Percentiles rank a stretch among this genome's conserved stretches.
These are phyloP conservation scores for Stegostoma tigrinum DNA, from an alignment of 2,113 vertebrate species.

Conservation along the genomic window DNA sequence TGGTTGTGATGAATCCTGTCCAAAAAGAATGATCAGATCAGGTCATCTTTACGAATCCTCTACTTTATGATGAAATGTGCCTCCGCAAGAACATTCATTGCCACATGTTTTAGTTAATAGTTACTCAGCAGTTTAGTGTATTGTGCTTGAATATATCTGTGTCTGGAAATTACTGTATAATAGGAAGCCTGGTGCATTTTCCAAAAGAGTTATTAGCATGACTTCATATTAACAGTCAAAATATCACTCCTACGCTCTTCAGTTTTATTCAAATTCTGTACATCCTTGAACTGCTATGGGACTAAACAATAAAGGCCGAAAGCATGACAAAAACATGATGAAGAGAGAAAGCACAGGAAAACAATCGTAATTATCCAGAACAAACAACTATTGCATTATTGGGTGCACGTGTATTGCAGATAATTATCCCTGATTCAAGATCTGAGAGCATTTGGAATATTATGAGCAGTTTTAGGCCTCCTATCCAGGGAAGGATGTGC, in stretches of 20 bases:
- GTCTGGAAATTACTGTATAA: neutral
- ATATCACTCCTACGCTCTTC: neutral
- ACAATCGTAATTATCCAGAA: neutral
- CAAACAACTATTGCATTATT: neutral
- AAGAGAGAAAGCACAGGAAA: neutral
- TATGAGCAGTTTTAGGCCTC: no score
- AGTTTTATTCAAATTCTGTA: neutral
- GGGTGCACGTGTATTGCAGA: neutral
- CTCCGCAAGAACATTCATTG: neutral
- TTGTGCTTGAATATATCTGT: neutral
- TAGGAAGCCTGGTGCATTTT: neutral
- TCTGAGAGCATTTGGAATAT: neutral
- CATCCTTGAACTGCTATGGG: neutral
- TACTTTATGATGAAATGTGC: neutral
- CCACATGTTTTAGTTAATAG: neutral
- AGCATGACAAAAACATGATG: neutral
- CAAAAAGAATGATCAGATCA: neutral
- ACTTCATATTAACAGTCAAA: neutral
- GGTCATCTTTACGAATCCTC: neutral
- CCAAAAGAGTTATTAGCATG: neutral
- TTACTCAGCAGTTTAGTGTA: neutral
- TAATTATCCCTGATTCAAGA: neutral
- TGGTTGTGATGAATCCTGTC: neutral
- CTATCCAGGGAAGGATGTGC: no score
- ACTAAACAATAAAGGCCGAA: neutral